A percentile compares a stretch with the other conserved stretches of the same genome.
These are phyloP conservation scores for Ligdia adustata DNA, from an alignment of 2,888 invertebrate species.

Conservation along the genomic window DNA sequence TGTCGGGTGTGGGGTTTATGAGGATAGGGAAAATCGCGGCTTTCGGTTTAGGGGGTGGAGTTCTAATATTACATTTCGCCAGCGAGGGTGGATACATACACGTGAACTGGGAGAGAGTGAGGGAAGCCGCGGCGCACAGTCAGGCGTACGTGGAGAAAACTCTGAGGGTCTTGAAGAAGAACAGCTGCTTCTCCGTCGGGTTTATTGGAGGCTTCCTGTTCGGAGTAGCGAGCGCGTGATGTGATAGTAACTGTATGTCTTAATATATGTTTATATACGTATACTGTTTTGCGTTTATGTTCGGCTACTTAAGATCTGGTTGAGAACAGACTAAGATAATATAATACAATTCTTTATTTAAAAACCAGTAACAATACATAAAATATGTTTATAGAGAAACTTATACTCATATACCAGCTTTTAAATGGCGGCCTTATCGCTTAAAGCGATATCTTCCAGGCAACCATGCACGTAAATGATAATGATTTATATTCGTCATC, in stretches of 20 bases:
- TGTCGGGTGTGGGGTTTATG: constrained; percentile 89
- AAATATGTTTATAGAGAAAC: too few relatives aligned
- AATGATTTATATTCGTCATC: too few relatives aligned
- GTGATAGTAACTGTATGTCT: constrained; percentile 23
- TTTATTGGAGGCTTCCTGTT: constrained; percentile 94
- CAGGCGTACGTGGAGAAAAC: constrained; percentile 89
- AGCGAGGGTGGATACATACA: constrained; percentile 94
- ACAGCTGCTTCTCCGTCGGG: constrained; percentile 89
- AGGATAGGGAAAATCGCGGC: constrained; percentile 95
- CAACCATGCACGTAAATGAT: too few relatives aligned
- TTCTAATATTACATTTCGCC: constrained; percentile 93
- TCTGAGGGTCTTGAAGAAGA: constrained; percentile 84
- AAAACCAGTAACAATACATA: too few relatives aligned
- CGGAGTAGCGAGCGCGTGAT: constrained; percentile 87
- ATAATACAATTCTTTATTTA: too few relatives aligned
- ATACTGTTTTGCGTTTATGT: constrained; percentile 27
- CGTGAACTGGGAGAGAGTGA: constrained; percentile 94
- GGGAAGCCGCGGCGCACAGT: constrained; percentile 89
- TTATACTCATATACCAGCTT: too few relatives aligned
- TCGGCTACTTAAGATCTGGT: too few relatives aligned
- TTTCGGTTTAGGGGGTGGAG: constrained; percentile 93
- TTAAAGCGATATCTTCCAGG: too few relatives aligned
- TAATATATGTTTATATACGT: too few relatives aligned
- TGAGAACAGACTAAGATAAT: too few relatives aligned
- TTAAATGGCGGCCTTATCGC: too few relatives aligned